Evolutionary conservation across 2,888 invertebrate species (phyloP).

Genomic region (Dastarcus helophoroides): DNA sequence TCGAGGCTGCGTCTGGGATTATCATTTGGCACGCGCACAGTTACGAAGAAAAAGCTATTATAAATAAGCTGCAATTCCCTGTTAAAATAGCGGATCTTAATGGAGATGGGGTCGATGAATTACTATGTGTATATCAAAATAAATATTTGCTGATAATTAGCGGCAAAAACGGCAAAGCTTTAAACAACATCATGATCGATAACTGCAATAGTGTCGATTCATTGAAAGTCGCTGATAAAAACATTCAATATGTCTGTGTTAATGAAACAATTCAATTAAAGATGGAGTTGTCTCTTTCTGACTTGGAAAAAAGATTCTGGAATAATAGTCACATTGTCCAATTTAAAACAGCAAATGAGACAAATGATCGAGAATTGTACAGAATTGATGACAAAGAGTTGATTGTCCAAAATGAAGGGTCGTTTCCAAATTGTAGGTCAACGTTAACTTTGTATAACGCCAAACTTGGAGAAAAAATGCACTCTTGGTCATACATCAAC

Average conservation of each 20-base stretch:
- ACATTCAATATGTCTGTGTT: constrained; percentile 14
- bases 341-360: constrained; percentile 15
- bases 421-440: constrained; percentile 59
- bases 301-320: constrained; percentile 9
- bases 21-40: constrained; percentile 49
- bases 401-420: constrained; percentile 58
- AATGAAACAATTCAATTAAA: constrained; percentile 4
- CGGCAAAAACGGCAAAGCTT: constrained; percentile 55
- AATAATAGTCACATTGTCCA: constrained; percentile 14
- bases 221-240: constrained; percentile 41
- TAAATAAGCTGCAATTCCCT: constrained; percentile 55
- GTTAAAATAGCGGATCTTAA: constrained; percentile 61
- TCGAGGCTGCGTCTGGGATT: constrained; percentile 51
- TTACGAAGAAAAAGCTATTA: constrained; percentile 41
- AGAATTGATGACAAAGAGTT: constrained; percentile 51
- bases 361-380: constrained; percentile 43
- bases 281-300: too few species aligned
- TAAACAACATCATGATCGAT: constrained; percentile 48
- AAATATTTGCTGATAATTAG: constrained; percentile 53
- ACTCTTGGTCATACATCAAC: constrained; percentile 48
- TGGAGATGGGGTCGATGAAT: constrained; percentile 57
- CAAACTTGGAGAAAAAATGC: constrained; percentile 36
- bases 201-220: constrained; percentile 49
- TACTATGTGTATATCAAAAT: constrained; percentile 44
- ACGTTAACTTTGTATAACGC: constrained; percentile 47